Evolutionary conservation across 2,797 vertebrate species (phyloP).

Genomic region (Pantherophis alleghaniensis): DNA sequence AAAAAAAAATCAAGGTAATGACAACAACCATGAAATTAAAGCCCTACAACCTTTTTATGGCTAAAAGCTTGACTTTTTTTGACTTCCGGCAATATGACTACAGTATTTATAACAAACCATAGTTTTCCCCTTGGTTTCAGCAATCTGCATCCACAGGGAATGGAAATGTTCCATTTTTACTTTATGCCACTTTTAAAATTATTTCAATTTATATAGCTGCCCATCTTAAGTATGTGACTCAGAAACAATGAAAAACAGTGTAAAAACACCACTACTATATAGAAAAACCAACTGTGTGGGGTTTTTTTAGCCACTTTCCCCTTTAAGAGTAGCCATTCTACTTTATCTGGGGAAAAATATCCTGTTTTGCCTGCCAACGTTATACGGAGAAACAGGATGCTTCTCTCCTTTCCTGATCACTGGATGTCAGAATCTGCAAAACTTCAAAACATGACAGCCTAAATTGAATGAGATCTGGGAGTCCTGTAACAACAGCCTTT

Average conservation of each 20-base stretch:
- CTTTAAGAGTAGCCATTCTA: slow-evolving; percentile 40
- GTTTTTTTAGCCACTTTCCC: slow-evolving; percentile 55
- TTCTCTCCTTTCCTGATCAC: background rate
- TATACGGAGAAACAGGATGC: accelerated
- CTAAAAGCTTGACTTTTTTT: background rate
- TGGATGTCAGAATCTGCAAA: background rate
- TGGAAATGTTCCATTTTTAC: background rate
- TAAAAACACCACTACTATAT: background rate
- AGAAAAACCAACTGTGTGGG: background rate
- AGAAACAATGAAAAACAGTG: background rate
- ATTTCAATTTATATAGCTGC: background rate
- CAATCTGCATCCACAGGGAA: background rate
- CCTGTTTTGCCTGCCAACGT: background rate
- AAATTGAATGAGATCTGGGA: background rate
- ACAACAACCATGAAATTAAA: background rate
- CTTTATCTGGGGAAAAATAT: slow-evolving; percentile 7
- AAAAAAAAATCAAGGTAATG: slow-evolving; percentile 24
- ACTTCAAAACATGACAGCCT: accelerated
- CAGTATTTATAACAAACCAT: background rate
- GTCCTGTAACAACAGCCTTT: background rate
- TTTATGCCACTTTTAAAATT: background rate
- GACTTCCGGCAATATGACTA: background rate
- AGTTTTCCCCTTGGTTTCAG: background rate
- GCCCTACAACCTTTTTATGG: background rate
- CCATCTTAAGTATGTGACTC: background rate